phyloP scores from a whole-genome alignment of 2,888 invertebrate genomes.

The Salpingus planirostris region DNA sequence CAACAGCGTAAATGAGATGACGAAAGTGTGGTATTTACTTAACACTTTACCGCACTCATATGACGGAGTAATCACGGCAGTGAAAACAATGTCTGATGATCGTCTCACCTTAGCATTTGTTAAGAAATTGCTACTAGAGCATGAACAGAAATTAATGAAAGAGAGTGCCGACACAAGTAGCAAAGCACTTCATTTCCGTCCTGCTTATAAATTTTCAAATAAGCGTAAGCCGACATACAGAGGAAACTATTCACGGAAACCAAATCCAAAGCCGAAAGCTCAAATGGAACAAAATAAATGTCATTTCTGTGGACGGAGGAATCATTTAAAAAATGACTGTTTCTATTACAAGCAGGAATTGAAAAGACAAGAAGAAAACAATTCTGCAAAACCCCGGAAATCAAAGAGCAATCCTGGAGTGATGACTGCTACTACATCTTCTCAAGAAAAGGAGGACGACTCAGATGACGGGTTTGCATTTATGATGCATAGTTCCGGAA shows the following conservation, averaged over 20 bases:
- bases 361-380: neutral
- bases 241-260: neutral
- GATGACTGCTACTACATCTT: too few species aligned
- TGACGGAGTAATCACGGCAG: neutral
- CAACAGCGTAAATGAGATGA: neutral
- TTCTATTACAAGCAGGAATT: slow-evolving; percentile 1
- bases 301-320: neutral
- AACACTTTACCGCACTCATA: neutral
- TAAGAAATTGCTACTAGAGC: neutral
- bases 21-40: neutral
- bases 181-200: neutral
- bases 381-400: neutral
- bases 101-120: neutral
- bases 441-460: too few species aligned
- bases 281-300: neutral
- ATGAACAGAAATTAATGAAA: neutral
- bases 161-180: neutral
- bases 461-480: too few species aligned
- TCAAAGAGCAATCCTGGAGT: too few species aligned
- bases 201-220: neutral
- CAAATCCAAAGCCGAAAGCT: neutral
- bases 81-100: neutral
- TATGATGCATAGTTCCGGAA: neutral
- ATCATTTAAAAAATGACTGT: neutral
- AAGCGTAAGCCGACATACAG: too few species aligned